phyloP scores from a whole-genome alignment of 2,113 vertebrate genomes.

The Falcunculus frontatus region DNA sequence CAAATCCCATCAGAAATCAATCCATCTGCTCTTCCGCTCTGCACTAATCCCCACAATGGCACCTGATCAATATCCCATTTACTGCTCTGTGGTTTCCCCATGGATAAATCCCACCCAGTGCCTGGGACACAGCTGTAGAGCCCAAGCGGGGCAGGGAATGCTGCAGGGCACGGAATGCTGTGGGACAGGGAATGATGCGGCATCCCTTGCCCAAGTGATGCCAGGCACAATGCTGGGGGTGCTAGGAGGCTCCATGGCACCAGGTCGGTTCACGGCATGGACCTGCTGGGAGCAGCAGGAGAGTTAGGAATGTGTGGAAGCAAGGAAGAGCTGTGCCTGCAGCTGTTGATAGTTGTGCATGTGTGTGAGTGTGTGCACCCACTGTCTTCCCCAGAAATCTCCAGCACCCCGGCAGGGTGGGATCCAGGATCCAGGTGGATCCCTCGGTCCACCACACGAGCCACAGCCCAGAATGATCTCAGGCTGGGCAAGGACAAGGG shows the following conservation, averaged over 20 bases:
- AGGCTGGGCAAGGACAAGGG: background rate
- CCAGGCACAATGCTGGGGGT: background rate
- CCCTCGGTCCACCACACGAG: background rate
- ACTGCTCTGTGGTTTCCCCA: background rate
- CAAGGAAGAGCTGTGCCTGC: background rate
- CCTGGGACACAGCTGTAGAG: accelerated
- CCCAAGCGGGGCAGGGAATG: background rate
- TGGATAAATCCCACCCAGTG: background rate
- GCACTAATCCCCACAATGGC: background rate
- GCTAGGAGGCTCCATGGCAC: background rate
- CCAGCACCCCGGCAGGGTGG: background rate
- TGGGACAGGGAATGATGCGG: background rate
- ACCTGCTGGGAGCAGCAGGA: background rate
- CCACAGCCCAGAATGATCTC: background rate
- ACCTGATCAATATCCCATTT: background rate
- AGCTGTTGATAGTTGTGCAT: background rate
- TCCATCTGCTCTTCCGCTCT: background rate
- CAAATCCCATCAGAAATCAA: background rate
- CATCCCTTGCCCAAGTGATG: background rate
- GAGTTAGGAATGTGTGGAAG: background rate
- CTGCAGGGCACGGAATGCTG: background rate
- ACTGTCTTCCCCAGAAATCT: background rate
- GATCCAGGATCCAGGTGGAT: background rate
- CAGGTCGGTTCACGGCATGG: background rate
- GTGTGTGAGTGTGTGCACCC: no score